Evolutionary conservation across 2,797 vertebrate genomes (phyloP).

Genomic region (Sitta carolinensis): DNA sequence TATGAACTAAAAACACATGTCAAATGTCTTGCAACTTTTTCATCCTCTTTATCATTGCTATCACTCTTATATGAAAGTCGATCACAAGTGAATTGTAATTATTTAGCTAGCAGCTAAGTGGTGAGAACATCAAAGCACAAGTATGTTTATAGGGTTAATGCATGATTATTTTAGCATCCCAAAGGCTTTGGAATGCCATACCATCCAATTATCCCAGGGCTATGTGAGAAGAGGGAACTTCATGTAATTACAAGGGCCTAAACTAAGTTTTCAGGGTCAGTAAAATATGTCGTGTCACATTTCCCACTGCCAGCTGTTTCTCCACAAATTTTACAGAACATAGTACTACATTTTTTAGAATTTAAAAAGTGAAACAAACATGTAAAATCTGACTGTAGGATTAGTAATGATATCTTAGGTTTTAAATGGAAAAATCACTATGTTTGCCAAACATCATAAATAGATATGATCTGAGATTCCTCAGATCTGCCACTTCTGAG

Average conservation of each 20-base stretch:
- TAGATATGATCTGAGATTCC: too few species aligned
- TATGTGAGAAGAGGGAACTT: slow-evolving; percentile 31
- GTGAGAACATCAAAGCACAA: slow-evolving; percentile 55
- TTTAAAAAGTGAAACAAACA: background rate
- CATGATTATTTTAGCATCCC: slow-evolving; percentile 56
- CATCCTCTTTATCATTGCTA: background rate
- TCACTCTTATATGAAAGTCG: slow-evolving; percentile 12
- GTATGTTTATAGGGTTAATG: slow-evolving; percentile 48
- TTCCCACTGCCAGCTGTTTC: background rate
- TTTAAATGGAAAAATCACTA: background rate
- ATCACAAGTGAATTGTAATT: slow-evolving; percentile 48
- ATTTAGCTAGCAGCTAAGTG: slow-evolving; percentile 41
- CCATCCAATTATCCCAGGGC: slow-evolving; percentile 41
- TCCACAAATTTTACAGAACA: background rate
- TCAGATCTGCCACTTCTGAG: background rate
- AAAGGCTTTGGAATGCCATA: slow-evolving; percentile 45
- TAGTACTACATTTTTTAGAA: background rate
- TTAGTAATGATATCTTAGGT: background rate
- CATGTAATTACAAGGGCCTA: background rate
- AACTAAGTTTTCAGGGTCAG: background rate
- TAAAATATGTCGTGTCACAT: background rate
- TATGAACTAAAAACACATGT: background rate
- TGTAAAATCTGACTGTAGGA: background rate
- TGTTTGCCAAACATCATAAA: background rate
- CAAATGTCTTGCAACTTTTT: background rate